These are phyloP conservation scores for Nomada fabriciana DNA, from an alignment of 2,888 invertebrate species.

Conservation along the genomic window DNA sequence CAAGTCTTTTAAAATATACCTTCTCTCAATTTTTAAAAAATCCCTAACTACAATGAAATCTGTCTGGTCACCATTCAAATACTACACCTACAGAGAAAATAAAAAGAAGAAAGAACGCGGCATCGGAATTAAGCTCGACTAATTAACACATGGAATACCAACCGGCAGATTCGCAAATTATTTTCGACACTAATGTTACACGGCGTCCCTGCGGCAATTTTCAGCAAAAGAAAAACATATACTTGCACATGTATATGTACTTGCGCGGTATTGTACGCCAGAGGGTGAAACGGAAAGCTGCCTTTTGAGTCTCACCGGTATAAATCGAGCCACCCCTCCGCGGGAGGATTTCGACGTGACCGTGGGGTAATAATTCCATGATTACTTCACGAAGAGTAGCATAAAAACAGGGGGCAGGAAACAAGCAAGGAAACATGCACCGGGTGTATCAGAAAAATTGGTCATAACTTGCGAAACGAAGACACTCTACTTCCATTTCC, in stretches of 20 bases:
- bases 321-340: slow-evolving; percentile 48
- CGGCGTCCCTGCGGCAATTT: slow-evolving; percentile 18
- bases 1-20: too few species aligned
- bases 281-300: slow-evolving; percentile 6
- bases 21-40: too few species aligned
- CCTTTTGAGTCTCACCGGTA: slow-evolving; percentile 38
- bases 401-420: not conserved
- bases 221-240: not conserved
- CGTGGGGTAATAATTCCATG: slow-evolving; percentile 78
- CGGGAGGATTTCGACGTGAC: slow-evolving; percentile 33
- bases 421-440: not conserved
- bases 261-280: too few species aligned
- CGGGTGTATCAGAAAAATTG: too few species aligned
- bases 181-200: slow-evolving; percentile 38
- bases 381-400: slow-evolving; percentile 81
- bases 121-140: slow-evolving; percentile 52
- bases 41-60: too few species aligned
- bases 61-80: too few species aligned
- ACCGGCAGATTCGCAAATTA: slow-evolving; percentile 31
- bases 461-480: too few species aligned
- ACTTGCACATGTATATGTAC: not conserved
- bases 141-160: slow-evolving; percentile 44
- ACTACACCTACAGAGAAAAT: not conserved
- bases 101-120: not conserved
- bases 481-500: too few species aligned